phyloP scores from a whole-genome alignment of 2,113 vertebrate genomes.

The Setophaga coronata region DNA sequence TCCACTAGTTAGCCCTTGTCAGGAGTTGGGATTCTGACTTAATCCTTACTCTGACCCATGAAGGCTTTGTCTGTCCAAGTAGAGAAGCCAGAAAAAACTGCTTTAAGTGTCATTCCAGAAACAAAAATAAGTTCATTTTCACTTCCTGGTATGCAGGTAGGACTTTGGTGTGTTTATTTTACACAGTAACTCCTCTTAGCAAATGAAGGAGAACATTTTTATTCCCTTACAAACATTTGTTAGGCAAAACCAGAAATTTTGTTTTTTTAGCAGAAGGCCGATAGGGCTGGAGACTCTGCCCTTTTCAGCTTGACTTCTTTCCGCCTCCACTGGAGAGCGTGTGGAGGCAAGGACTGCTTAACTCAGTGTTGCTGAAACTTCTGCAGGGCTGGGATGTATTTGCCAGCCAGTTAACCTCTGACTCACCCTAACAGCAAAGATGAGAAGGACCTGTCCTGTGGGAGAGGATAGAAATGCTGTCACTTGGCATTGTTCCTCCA shows the following conservation, averaged over 20 bases:
- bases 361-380: background rate
- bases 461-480: background rate
- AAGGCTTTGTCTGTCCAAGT: background rate
- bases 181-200: background rate
- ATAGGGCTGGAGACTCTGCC: background rate
- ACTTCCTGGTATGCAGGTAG: background rate
- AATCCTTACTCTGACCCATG: background rate
- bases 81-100: background rate
- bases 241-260: background rate
- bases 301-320: background rate
- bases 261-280: background rate
- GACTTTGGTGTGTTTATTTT: background rate
- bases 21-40: background rate
- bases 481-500: background rate
- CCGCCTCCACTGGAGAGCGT: background rate
- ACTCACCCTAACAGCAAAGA: background rate
- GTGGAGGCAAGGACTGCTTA: accelerated
- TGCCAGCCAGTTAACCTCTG: background rate
- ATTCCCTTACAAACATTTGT: background rate
- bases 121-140: background rate
- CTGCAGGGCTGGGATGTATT: background rate
- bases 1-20: background rate
- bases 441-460: background rate
- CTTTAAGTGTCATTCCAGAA: background rate
- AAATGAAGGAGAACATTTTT: background rate